Base-by-base conservation (phyloP, 1,140 invertebrate genomes). In the Probaryconus sp. region DNA sequence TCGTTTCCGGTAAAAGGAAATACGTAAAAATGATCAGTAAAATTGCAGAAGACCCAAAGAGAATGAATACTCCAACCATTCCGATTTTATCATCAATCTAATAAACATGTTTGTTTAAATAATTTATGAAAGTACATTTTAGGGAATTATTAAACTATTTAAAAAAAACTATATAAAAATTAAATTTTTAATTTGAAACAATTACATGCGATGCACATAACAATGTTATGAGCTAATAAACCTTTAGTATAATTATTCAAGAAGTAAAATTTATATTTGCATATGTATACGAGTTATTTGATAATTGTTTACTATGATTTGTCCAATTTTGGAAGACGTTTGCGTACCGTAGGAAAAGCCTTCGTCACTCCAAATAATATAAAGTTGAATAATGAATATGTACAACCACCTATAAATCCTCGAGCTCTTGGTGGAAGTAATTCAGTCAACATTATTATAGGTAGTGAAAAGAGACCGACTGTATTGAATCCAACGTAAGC, bases 1-100 rank as follows among this genome's bases (percentile, higher is more conserved):
- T 96, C 0, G 95, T 96, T 88, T 97, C 95, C 11, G 95, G 95
- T 20, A 96, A 85, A 42, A 93, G 87, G 0, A 95, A 84, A 69
- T 90, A 94, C 51, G 94, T 85, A 26, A 95, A 91, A 0, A 94
- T 37, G 5, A 92, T 90, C 3, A 92, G 89, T 2, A 93, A 75
- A 1, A 90, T 51, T 1, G 93, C 91, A 3, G 92, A 89, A 0
- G 88, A 81, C 11, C 92, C 93, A 78, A 96, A 96, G 9, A 93
- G 81, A 2, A 88, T 85, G 77, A 94, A 94, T 0, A 93, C 84
- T 2, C 92, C 92, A 1, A 88, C 80, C 61, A 91, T 88, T 37
- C 92, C 89, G 0, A 94, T 87, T 3, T 81, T 78, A 0, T 84
- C 75, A 24, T 89, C 89, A 63, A 94, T 87, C 84, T 80, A 84